phyloP scores from a whole-genome alignment of 2,797 vertebrate genomes.

The Eutrigla gurnardus region DNA sequence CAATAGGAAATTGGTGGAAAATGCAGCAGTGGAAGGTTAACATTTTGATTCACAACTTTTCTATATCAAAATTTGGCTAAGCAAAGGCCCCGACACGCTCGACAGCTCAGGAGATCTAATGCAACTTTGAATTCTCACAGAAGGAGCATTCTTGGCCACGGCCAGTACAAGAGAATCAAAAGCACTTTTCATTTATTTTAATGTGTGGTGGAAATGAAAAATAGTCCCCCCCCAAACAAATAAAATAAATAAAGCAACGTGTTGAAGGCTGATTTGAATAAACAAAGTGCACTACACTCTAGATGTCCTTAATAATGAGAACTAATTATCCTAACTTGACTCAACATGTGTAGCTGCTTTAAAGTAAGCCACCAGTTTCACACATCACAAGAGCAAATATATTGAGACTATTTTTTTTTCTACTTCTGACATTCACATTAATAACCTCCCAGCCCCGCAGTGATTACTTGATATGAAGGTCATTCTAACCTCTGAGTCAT shows the following conservation, averaged over 20 bases:
- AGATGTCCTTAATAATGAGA: background rate
- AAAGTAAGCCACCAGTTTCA: slow-evolving; percentile 9
- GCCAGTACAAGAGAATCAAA: slow-evolving; percentile 54
- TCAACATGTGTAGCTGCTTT: background rate
- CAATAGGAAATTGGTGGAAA: background rate
- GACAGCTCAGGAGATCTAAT: slow-evolving; percentile 32
- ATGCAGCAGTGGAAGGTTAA: background rate
- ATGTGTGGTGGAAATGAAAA: slow-evolving; percentile 44
- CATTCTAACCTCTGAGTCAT: slow-evolving; percentile 51
- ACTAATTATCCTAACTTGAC: slow-evolving; percentile 9
- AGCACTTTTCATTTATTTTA: slow-evolving; percentile 64
- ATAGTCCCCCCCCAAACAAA: slow-evolving; percentile 13
- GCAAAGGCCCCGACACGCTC: slow-evolving; percentile 11
- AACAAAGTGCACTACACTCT: background rate
- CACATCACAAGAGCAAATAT: slow-evolving; percentile 13
- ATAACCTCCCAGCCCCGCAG: slow-evolving; percentile 31
- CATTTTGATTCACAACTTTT: slow-evolving; percentile 5
- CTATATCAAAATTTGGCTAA: slow-evolving; percentile 11
- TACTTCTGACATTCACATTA: slow-evolving; percentile 38
- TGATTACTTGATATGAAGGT: slow-evolving; percentile 64
- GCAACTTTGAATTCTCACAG: slow-evolving; percentile 40
- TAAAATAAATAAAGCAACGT: slow-evolving; percentile 5
- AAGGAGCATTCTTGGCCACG: slow-evolving; percentile 44
- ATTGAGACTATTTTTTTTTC: slow-evolving; percentile 1
- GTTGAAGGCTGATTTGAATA: background rate